Conservation (phyloP, 2,113 vertebrate genomes). For the Prochilodus magdalenae region DNA sequence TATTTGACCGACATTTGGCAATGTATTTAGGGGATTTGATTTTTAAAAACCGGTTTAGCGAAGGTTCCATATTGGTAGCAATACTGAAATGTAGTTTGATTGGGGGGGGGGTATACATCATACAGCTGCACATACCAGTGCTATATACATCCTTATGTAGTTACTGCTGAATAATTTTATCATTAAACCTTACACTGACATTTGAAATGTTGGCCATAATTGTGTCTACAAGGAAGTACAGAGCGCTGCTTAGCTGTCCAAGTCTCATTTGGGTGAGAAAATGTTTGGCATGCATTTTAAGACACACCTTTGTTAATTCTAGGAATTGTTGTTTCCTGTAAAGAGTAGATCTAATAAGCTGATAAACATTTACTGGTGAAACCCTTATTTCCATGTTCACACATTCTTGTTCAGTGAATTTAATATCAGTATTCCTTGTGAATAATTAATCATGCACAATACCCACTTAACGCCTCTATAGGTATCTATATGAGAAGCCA, state of each 20-base stretch:
- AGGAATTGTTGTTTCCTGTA: not conserved
- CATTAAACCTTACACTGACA: not conserved
- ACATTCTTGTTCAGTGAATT: not conserved
- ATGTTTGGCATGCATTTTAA: not conserved
- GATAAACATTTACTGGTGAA: not conserved
- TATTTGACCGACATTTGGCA: not conserved
- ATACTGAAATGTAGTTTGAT: not conserved
- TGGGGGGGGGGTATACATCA: not conserved
- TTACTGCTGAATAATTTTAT: not conserved
- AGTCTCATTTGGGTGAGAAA: not conserved
- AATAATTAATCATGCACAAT: no score
- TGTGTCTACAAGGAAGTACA: not conserved
- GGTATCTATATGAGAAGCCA: no score
- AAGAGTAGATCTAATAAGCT: not conserved
- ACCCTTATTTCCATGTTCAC: not conserved
- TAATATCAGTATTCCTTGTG: no score
- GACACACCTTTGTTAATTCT: slow-evolving; percentile 7
- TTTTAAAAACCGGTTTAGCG: not conserved
- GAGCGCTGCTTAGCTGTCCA: not conserved
- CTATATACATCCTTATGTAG: not conserved
- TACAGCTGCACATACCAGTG: not conserved
- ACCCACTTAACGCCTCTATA: no score
- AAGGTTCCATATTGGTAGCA: not conserved
- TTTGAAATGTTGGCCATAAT: not conserved
- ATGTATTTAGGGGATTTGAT: not conserved